Base-by-base conservation (phyloP, 2,888 invertebrate genomes). In the Dorcus parallelipipedus region DNA sequence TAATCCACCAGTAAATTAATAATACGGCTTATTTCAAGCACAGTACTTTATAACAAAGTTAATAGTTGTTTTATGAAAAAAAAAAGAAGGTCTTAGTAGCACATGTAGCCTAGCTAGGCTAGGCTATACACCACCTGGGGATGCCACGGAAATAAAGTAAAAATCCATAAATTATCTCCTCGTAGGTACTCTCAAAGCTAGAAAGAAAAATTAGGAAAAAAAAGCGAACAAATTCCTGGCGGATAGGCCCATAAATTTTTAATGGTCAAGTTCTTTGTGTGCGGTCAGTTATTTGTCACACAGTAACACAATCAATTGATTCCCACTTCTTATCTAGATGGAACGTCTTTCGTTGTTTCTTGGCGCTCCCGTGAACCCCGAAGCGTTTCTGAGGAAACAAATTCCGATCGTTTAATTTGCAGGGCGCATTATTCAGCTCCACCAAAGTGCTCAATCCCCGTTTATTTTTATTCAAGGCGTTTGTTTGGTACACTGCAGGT, bases 321-420 rank as follows among this genome's bases (percentile, higher is more conserved):
- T 50, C 52, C 52, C 47, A 40, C 39, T 45, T 40, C 52, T 57
- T 57, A 53, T 53, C 58, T 47, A 38, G 40, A 49, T 33, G 57
- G 48, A 52, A 54, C 54, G 58, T 58, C 58, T 58, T 41, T 54
- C 49, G 53, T 58, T 49, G 54, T 53, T 40, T 48, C 57, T 55
- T 45, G 45, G 17, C 17, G 23, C 20, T 45, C 9, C 47, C 52
- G 52, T 45, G 55, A 59, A 59, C 55, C 43, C 52, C 52, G 56
- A 59, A 56, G 58, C 49, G 55, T 59, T 20, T 59, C 55, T 56
- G 55, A 56, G 55, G 59, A 59, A 59, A 55, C 59, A 59, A 59
- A 59, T 59, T 59, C 59, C 55, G 49, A 52, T 48, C 55, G 52
- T 59, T 59, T 59, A 59, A 59, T 59, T 59, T 59, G 59, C 59